Evolutionary conservation across 2,888 invertebrate species (phyloP), one percentile per base, ranked within the genome.

Genomic region (Emesis castigata): DNA sequence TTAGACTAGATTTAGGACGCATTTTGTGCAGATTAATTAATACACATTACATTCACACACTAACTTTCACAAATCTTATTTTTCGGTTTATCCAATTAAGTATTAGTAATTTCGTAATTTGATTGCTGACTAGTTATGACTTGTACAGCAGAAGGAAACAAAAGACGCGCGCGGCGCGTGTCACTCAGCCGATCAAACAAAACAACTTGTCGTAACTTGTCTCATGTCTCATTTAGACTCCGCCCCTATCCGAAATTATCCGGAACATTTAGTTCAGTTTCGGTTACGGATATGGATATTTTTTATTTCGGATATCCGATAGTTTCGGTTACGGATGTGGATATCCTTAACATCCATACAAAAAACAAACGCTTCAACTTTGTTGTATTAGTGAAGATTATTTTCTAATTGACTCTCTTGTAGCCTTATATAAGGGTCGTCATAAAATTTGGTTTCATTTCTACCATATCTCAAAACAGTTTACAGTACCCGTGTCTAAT

Each of bases 241-340:
- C 68, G 61, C 7, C 89, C 90, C 53, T 53, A 53, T 53, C 90
- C 85, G 31, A 77, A 31, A 82, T 16, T 80, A 18, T 69, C 69
- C n/a, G 66, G 9, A 69, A 31, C 26, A 64, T 22, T 69, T 69
- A 58, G 34, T 14, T 64, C 20, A 39, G 56, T 39, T 56, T 29
- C 66, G 6, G 65, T 29, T 53, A 62, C 31, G 18, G 62, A n/a
- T 62, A 62, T 26, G 62, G 26, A 62, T 62, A 62, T 62, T 61
- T 61, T 61, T 61, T 61, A 61, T 61, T 61, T 61, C 22, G 61
- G 22, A 61, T 61, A 48, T 14, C 48, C 48, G 16, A 48, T 48
- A 56, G 44, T 39, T 64, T 29, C 66, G 3, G 58, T 29, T 53
- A 53, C 53, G 18, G 61, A 26, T 61, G 26, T 61, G 61, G 61